Conservation (phyloP, 2,888 invertebrate genomes). For the Sturmia bella region DNA sequence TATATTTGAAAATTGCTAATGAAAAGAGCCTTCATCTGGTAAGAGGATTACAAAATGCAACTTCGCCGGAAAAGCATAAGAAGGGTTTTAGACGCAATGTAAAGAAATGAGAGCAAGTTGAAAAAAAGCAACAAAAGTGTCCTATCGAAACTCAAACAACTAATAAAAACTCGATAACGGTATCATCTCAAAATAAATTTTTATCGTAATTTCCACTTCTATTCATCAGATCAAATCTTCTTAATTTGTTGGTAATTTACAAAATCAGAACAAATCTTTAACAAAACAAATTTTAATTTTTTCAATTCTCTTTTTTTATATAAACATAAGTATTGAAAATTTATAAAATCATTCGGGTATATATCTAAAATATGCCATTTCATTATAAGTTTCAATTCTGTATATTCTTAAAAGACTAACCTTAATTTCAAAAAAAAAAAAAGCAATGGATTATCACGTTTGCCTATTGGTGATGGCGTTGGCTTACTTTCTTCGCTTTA, state of each 20-base stretch:
- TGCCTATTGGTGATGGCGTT: conserved; percentile 69
- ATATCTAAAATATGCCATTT: conserved; percentile 46
- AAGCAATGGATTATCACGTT: conserved; percentile 56
- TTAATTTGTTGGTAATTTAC: conserved; percentile 68
- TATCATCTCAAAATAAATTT: conserved; percentile 53
- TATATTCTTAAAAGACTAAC: conserved; percentile 40
- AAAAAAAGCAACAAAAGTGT: conserved; percentile 34
- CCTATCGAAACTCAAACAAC: conserved; percentile 46
- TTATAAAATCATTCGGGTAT: conserved; percentile 37
- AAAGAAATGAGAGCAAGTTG: conserved; percentile 27
- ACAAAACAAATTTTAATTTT: conserved; percentile 61
- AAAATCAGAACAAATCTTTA: conserved; percentile 56
- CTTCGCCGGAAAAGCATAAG: conserved; percentile 17
- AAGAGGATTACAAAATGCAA: conserved; percentile 37
- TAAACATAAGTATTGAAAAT: conserved; percentile 11
- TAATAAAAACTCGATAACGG: conserved; percentile 49
- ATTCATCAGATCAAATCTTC: conserved; percentile 57
- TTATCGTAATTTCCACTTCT: conserved; percentile 53
- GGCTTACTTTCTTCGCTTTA: conserved; percentile 71
- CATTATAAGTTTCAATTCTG: conserved; percentile 35
- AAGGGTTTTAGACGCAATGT: conserved; percentile 18
- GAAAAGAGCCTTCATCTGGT: conserved; percentile 51
- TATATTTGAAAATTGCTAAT: conserved; percentile 29
- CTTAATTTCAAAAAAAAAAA: conserved; percentile 50
- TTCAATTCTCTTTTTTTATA: conserved; percentile 55